Evolutionary conservation across 2,888 invertebrate species (phyloP).

Genomic region (Archips xylosteana): DNA sequence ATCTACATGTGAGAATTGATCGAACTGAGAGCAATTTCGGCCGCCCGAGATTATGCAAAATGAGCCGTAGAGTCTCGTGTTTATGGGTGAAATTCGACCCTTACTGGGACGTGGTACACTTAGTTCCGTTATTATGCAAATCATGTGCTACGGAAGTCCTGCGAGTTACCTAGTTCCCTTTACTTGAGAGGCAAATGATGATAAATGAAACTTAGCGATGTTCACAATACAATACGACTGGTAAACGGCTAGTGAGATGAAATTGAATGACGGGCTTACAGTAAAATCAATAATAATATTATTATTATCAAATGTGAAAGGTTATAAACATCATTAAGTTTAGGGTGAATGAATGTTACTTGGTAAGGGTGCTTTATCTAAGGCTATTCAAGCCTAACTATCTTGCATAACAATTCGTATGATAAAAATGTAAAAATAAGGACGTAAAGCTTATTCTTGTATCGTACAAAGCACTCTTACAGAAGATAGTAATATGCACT

Average conservation of each 20-base stretch:
- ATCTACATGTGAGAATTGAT: slow-evolving; percentile 74
- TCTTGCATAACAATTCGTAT: no score
- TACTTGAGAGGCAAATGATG: slow-evolving; percentile 76
- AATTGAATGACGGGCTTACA: not conserved
- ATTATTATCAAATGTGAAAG: no score
- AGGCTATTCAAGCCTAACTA: no score
- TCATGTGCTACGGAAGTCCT: slow-evolving; percentile 74
- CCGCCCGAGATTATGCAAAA: slow-evolving; percentile 55
- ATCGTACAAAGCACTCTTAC: no score
- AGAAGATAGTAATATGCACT: no score
- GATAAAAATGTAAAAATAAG: no score
- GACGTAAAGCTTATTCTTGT: no score
- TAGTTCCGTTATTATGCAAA: slow-evolving; percentile 80
- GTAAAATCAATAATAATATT: no score
- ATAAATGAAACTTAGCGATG: slow-evolving; percentile 69
- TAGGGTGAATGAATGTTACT: no score
- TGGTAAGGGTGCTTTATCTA: no score
- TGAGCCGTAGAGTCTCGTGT: slow-evolving; percentile 51
- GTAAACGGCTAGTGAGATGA: slow-evolving; percentile 8
- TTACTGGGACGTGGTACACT: slow-evolving; percentile 59
- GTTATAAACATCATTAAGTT: no score
- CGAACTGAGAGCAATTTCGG: slow-evolving; percentile 62
- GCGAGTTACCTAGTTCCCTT: slow-evolving; percentile 74
- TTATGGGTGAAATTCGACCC: slow-evolving; percentile 61
- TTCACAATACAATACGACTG: slow-evolving; percentile 43